These are phyloP conservation scores for Scatophagus argus DNA, from an alignment of 2,113 vertebrate species.

Conservation along the genomic window DNA sequence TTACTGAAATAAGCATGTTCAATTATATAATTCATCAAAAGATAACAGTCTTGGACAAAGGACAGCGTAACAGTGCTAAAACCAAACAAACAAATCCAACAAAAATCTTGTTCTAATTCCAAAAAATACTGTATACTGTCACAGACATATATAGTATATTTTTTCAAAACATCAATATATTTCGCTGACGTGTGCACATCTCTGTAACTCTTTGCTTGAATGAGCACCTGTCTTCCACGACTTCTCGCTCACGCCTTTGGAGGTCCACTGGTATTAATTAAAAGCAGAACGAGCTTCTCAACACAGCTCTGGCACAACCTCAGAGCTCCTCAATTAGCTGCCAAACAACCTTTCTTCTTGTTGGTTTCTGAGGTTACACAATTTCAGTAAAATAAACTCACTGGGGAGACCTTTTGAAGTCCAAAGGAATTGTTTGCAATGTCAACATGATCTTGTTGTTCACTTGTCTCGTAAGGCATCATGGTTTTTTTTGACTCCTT, in stretches of 20 bases:
- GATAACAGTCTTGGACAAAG: constrained; percentile 16
- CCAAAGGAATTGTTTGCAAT: constrained; percentile 6
- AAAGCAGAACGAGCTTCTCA: constrained; percentile 57
- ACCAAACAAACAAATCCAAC: not conserved
- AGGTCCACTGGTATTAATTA: constrained; percentile 76
- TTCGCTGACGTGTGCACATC: constrained; percentile 29
- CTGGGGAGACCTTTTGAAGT: not conserved
- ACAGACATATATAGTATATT: not conserved
- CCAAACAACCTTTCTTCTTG: constrained; percentile 37
- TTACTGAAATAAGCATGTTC: constrained; percentile 21
- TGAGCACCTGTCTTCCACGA: constrained; percentile 49
- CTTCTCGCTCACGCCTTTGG: constrained; percentile 48
- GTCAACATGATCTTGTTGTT: constrained; percentile 23
- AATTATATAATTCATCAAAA: constrained; percentile 21
- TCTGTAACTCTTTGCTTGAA: constrained; percentile 36
- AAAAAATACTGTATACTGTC: not conserved
- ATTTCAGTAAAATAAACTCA: constrained; percentile 31
- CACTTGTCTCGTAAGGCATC: not conserved
- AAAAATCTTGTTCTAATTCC: not conserved
- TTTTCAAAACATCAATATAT: constrained; percentile 4
- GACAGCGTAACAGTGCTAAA: not conserved
- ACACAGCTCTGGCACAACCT: constrained; percentile 52
- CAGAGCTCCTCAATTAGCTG: constrained; percentile 62
- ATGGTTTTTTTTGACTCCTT: constrained; percentile 7
- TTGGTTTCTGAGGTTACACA: constrained; percentile 36